Base-by-base conservation (phyloP, 2,113 vertebrate species). In the Aspidoscelis tigris region DNA sequence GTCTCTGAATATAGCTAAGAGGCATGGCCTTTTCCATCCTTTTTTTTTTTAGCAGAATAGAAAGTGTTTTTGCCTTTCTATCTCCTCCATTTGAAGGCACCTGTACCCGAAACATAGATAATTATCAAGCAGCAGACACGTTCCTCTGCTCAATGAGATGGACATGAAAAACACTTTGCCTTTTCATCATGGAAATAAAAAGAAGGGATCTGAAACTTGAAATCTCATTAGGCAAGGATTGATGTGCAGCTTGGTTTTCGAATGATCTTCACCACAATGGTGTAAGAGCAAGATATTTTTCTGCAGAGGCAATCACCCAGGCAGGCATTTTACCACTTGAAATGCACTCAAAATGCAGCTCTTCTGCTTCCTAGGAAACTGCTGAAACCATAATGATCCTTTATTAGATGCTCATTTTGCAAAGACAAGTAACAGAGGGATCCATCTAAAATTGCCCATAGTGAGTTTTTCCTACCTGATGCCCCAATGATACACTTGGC, bases 131-230 rank as follows among this genome's bases (percentile, higher is more conserved):
- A 12, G 66, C 68, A 12, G 66, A 53, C 43, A 77, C 39, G 3
- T 77, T 50, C 77, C 75, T 53, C 74, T 82, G 58, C 41, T 73
- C 74, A 78, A 26, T 65, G 58, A 82, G 71, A 53, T 50, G 68
- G 55, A 78, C 55, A 72, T n/a, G 53, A 78, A 81, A 82, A 82
- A 86, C n/a, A 77, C 75, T 53, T 78, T 55, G 26, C 68, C 73
- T 78, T 82, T 81, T 78, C 75, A 65, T 78, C 44, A 86, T 33
- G 55, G 43, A 66, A 85, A 85, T 73, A 74, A 85, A 82, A 55
- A 71, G 55, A 61, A 50, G 58, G 55, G 75, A 77, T n/a, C 5
- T 78, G 80, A 65, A 72, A 71, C 55, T 39, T 72, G 66, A 65
- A 86, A 72, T 64, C 76, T 78, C 76, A 78, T 78, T 78, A 79